phyloP scores from a whole-genome alignment of 2,113 vertebrate genomes.

The Macaca mulatta region DNA sequence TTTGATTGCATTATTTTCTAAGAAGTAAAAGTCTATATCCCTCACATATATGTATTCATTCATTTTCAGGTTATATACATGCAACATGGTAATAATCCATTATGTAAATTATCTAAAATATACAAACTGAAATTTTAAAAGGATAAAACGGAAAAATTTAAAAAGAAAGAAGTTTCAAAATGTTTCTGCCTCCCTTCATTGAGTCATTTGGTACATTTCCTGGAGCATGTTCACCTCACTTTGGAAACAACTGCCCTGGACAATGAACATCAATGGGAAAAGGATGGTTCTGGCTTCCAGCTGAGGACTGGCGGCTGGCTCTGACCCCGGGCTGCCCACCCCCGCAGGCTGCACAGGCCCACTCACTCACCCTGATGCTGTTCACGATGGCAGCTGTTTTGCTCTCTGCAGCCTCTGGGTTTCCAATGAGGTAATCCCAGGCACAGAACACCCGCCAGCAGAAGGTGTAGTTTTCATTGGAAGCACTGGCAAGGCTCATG shows the following conservation, averaged over 20 bases:
- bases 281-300: neutral
- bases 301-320: fast-evolving
- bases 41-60: neutral
- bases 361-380: conserved; percentile 91
- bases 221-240: fast-evolving
- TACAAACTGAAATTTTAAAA: neutral
- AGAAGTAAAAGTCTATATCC: neutral
- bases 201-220: neutral
- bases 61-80: neutral
- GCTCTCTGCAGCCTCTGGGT: conserved; percentile 96
- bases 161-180: neutral
- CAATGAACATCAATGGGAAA: fast-evolving
- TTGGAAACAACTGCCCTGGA: too few relatives aligned
- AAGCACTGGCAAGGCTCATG: conserved; percentile 94
- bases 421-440: conserved; percentile 99
- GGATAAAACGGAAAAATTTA: neutral
- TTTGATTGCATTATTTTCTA: neutral
- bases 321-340: too few relatives aligned
- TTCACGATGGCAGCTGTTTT: conserved; percentile 97
- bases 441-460: conserved; percentile 98
- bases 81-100: neutral
- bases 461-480: conserved; percentile 97
- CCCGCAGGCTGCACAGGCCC: neutral
- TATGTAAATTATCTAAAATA: neutral
- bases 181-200: fast-evolving